phyloP scores from a whole-genome alignment of 2,797 vertebrate species.

The Mormyrus hasselquistii region DNA sequence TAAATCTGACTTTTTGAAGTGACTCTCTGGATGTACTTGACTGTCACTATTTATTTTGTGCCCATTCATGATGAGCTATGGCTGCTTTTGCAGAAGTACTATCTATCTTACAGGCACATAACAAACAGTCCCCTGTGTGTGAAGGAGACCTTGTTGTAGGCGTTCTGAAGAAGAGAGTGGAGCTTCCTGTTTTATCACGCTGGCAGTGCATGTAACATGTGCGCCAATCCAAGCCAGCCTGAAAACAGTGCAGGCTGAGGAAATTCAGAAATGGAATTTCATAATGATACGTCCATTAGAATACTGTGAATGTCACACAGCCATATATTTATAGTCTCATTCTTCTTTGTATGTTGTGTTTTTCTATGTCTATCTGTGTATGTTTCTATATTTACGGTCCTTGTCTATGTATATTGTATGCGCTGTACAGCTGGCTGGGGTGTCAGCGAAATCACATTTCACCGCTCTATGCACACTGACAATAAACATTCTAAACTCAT shows the following conservation, averaged over 20 bases:
- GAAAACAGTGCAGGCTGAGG: not conserved
- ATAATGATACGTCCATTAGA: not conserved
- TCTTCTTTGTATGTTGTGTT: not conserved
- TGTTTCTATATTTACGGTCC: not conserved
- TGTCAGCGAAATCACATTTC: not conserved
- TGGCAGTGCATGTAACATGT: not conserved
- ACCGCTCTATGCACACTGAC: not conserved
- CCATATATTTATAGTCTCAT: not conserved
- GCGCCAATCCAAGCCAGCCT: not conserved
- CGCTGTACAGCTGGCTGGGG: not conserved
- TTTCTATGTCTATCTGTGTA: not conserved
- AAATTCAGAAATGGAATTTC: not conserved
- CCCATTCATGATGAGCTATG: conserved; percentile 32
- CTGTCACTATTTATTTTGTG: conserved; percentile 41
- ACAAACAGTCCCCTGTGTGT: conserved; percentile 35
- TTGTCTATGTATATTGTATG: not conserved
- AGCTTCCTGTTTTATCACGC: conserved; percentile 16
- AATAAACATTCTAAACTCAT: not conserved
- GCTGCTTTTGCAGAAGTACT: conserved; percentile 28
- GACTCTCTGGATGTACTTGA: conserved; percentile 33
- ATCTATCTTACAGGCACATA: conserved; percentile 22
- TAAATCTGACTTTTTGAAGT: conserved; percentile 38
- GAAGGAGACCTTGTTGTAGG: conserved; percentile 27
- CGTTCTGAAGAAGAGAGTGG: conserved; percentile 18
- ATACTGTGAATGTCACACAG: not conserved